Percentiles rank a stretch among this genome's conserved stretches.
phyloP scores from a whole-genome alignment of 2,888 invertebrate genomes.

The Lysandra bellargus region DNA sequence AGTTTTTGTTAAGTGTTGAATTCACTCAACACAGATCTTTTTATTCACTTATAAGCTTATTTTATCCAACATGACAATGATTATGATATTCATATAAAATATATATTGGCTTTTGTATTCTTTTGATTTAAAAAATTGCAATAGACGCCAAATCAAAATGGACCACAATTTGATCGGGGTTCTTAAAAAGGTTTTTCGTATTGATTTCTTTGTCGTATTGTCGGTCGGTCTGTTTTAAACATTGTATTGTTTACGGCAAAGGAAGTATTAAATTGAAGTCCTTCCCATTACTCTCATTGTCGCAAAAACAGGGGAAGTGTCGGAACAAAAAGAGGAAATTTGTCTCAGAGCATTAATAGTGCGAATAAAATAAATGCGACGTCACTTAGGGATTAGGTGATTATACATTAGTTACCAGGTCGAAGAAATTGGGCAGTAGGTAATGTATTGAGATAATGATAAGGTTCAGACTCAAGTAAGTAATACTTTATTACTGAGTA shows the following conservation, averaged over 20 bases:
- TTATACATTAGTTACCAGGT: neutral
- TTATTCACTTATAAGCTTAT: too few relatives aligned
- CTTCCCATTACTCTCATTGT: slow-evolving; percentile 16
- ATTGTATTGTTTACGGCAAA: slow-evolving; percentile 17
- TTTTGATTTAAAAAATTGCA: too few relatives aligned
- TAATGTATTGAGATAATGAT: neutral
- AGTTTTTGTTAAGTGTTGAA: too few relatives aligned
- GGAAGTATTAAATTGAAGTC: slow-evolving; percentile 22
- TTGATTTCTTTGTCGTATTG: slow-evolving; percentile 2
- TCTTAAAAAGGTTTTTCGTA: neutral
- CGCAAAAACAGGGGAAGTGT: slow-evolving; percentile 15
- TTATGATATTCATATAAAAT: too few relatives aligned
- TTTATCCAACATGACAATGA: too few relatives aligned
- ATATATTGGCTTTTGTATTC: too few relatives aligned
- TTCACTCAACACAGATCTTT: too few relatives aligned
- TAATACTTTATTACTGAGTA: neutral
- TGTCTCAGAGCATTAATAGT: slow-evolving; percentile 7
- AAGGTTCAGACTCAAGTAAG: neutral
- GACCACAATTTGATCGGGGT: neutral
- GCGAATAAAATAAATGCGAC: slow-evolving; percentile 13
- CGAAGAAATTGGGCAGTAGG: neutral
- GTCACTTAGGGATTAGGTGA: slow-evolving; percentile 2
- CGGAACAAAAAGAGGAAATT: slow-evolving; percentile 11
- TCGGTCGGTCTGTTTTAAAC: slow-evolving; percentile 6
- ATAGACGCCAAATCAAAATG: too few relatives aligned